Evolutionary conservation across 1,140 invertebrate genomes (phyloP).

Genomic region (Araneus ventricosus): DNA sequence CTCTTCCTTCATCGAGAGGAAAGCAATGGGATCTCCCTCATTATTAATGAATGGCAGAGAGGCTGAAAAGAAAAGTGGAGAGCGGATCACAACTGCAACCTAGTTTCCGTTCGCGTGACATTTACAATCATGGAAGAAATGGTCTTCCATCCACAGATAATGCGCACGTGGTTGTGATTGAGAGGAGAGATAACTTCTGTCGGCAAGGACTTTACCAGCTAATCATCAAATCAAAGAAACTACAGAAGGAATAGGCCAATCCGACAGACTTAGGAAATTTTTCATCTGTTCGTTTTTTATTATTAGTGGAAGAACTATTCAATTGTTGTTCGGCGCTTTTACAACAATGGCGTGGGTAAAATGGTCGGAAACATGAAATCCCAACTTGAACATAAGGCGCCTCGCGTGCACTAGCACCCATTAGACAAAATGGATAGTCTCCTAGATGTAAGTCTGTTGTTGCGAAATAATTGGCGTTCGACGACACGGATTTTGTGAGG

Average conservation of each 20-base stretch:
- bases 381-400: not conserved
- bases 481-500: conserved; percentile 4
- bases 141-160: not conserved
- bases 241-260: not conserved
- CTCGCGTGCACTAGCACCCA: conserved; percentile 2
- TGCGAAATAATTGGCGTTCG: not conserved
- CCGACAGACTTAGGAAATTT: not conserved
- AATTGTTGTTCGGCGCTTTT: not conserved
- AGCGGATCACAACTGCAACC: not conserved
- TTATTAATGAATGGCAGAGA: not conserved
- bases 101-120: not conserved
- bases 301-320: not conserved
- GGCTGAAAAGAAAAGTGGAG: not conserved
- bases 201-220: not conserved
- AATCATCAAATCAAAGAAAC: conserved; percentile 33
- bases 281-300: not conserved
- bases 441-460: not conserved
- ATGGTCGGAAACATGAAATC: conserved; percentile 26
- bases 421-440: conserved; percentile 26
- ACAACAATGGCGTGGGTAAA: not conserved
- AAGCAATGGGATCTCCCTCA: not conserved
- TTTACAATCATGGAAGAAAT: not conserved
- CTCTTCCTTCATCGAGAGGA: not conserved
- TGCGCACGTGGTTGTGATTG: conserved; percentile 19
- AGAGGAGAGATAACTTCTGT: not conserved